Evolutionary conservation across 2,888 invertebrate species (phyloP).

Genomic region (Aphidius colemani): DNA sequence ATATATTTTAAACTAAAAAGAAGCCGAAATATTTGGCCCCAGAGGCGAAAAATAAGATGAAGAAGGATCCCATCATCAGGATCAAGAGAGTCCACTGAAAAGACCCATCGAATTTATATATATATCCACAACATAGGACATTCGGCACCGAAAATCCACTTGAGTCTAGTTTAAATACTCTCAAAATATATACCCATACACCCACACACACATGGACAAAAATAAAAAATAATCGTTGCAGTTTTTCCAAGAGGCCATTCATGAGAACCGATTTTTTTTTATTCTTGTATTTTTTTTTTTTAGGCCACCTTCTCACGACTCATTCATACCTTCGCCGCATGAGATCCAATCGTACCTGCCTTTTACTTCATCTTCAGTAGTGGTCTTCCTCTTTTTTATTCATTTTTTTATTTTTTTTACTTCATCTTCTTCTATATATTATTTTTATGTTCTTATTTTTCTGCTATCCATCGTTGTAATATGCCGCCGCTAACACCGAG

Average conservation of each 20-base stretch:
- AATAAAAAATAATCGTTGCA: conserved; percentile 15
- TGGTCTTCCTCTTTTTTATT: too few species aligned
- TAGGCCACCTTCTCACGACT: conserved; percentile 49
- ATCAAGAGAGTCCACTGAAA: conserved; percentile 38
- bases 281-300: conserved; percentile 13
- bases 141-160: neutral
- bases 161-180: too few species aligned
- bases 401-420: neutral
- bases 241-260: conserved; percentile 27
- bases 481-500: conserved; percentile 30
- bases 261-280: conserved; percentile 17
- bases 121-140: neutral
- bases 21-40: conserved; percentile 39
- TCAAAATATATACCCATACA: neutral
- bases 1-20: conserved; percentile 37
- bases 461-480: too few species aligned
- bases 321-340: conserved; percentile 52
- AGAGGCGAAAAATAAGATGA: conserved; percentile 27
- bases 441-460: too few species aligned
- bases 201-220: neutral
- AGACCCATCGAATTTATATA: conserved; percentile 13
- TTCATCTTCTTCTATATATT: conserved; percentile 5
- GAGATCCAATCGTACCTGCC: conserved; percentile 45
- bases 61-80: conserved; percentile 25
- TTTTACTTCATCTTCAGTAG: neutral